Evolutionary conservation across 2,888 invertebrate species (phyloP), one percentile per base, ranked within the genome.

Genomic region (Lithosia quadra): DNA sequence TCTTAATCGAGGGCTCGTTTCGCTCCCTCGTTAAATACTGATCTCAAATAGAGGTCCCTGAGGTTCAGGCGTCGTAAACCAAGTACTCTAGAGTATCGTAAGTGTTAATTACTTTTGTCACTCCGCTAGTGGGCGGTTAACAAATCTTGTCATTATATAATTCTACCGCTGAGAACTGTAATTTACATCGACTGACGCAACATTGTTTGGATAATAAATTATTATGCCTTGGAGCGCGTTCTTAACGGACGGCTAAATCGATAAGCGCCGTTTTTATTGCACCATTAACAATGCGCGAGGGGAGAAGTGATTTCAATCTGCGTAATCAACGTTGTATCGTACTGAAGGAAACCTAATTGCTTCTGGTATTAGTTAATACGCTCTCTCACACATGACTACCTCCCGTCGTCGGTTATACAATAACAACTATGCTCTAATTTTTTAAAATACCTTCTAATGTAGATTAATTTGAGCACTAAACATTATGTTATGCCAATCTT

Each of bases 21-120:
- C 82, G 81, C 87, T 88, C 86, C 86, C 88, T 88, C 87, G 88
- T 91, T 91, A 90, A 87, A 86, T 76, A 81, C 72, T 73, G 78
- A 78, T 79, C 79, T 84, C 86, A 79, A 83, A 83, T 78, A 75
- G 78, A 72, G 80, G 82, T 84, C 85, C 85, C 87, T 82, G 82
- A 90, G 91, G 90, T 91, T 90, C 88, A 88, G 86, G 83, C 84
- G 81, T 86, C 90, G 89, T 91, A 92, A 92, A 90, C 90, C 88
- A 86, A 84, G 84, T 86, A 86, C 91, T 91, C 88, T 85, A 89
- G 90, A 91, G 88, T 91, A 92, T 92, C 90, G 91, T 90, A 91
- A 92, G 91, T 93, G 93, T 92, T 94, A 93, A 94, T 93, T 93
- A 92, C 92, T 92, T 92, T 91, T 91, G 93, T 92, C 93, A 92